phyloP scores from a whole-genome alignment of 2,797 vertebrate species.

The Sebastiscus albofasciatus region DNA sequence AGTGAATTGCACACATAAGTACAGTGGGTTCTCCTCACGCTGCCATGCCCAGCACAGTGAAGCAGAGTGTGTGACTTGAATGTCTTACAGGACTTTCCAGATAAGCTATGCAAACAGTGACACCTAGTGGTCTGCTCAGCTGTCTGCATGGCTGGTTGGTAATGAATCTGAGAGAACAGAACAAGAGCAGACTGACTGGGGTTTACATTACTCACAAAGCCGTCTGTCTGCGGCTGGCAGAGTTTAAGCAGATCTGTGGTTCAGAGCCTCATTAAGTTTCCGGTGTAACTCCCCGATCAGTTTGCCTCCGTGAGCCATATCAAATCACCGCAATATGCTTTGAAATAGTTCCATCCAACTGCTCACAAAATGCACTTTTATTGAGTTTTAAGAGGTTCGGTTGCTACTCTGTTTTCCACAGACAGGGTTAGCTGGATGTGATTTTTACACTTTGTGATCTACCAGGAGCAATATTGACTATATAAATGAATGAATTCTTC shows the following conservation, averaged over 20 bases:
- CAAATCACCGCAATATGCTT: background rate
- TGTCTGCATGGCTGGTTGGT: background rate
- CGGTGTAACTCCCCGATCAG: background rate
- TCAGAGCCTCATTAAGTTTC: constrained; percentile 22
- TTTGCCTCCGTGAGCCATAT: constrained; percentile 6
- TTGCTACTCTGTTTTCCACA: background rate
- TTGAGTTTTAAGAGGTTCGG: background rate
- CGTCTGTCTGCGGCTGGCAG: constrained; percentile 8
- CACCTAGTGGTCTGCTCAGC: constrained; percentile 62
- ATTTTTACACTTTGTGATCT: background rate
- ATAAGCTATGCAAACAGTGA: constrained; percentile 40
- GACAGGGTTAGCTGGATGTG: background rate
- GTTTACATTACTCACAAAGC: constrained; percentile 6
- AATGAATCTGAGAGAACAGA: background rate
- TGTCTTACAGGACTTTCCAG: background rate
- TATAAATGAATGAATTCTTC: background rate
- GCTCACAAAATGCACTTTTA: constrained; percentile 10
- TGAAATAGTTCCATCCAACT: background rate
- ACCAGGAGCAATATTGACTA: background rate
- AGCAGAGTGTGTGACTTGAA: constrained; percentile 7
- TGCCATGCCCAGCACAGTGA: constrained; percentile 30
- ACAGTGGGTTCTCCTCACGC: constrained; percentile 19
- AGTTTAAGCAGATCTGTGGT: constrained; percentile 14
- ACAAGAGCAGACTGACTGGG: constrained; percentile 3
- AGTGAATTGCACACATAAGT: constrained; percentile 36